Evolutionary conservation across 2,888 invertebrate species (phyloP).

Genomic region (Parapristionchus giblindavisi): DNA sequence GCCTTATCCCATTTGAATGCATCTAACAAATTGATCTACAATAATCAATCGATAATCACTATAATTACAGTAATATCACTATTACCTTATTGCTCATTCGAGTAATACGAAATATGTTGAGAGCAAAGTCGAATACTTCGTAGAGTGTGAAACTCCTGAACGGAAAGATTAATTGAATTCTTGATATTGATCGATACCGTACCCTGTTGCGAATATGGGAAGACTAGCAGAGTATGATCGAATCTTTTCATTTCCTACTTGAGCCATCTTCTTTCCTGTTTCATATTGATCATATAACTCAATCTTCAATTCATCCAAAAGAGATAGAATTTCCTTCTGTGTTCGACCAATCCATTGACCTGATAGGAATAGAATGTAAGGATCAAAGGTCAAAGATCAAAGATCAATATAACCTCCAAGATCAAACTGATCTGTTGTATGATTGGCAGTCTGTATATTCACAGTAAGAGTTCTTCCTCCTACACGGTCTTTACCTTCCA

Average conservation of each 20-base stretch:
- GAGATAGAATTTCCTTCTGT: slow-evolving; percentile 70
- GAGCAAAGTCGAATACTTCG: slow-evolving; percentile 33
- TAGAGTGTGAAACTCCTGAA: slow-evolving; percentile 28
- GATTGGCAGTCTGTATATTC: slow-evolving; percentile 46
- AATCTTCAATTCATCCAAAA: slow-evolving; percentile 30
- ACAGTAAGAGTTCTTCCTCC: slow-evolving; percentile 71
- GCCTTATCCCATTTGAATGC: slow-evolving; percentile 27
- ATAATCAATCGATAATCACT: background rate
- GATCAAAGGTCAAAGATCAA: too few species aligned
- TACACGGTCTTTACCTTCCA: slow-evolving; percentile 71
- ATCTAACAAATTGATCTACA: slow-evolving; percentile 29
- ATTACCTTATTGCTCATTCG: slow-evolving; percentile 22
- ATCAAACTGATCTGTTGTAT: slow-evolving; percentile 48
- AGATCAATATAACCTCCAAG: slow-evolving; percentile 51
- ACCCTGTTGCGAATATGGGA: slow-evolving; percentile 40
- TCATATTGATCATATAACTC: slow-evolving; percentile 49
- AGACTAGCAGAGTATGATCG: slow-evolving; percentile 44
- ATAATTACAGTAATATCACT: background rate
- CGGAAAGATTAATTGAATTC: background rate
- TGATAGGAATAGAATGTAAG: too few species aligned
- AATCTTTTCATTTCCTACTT: slow-evolving; percentile 53
- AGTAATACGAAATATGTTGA: slow-evolving; percentile 14
- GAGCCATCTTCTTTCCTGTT: slow-evolving; percentile 63
- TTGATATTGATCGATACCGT: slow-evolving; percentile 15
- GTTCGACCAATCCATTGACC: slow-evolving; percentile 72